These are phyloP conservation scores for Rana temporaria DNA, from an alignment of 2,113 vertebrate genomes.

Conservation along the genomic window DNA sequence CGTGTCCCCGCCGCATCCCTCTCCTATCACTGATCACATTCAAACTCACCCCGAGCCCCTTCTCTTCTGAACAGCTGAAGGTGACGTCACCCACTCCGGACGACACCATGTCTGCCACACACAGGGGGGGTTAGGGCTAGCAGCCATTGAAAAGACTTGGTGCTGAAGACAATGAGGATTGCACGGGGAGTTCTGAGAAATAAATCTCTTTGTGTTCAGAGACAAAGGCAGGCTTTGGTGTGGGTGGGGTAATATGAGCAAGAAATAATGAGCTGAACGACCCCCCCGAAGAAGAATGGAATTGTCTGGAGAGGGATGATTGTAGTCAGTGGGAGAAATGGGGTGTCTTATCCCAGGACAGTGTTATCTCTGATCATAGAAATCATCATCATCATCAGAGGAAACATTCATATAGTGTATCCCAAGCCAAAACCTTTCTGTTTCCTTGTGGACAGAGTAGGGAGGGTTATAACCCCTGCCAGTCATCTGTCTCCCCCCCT, in stretches of 20 bases:
- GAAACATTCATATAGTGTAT: too few relatives aligned
- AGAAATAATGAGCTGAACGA: neutral
- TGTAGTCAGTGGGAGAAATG: constrained; percentile 30
- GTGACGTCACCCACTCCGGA: constrained; percentile 37
- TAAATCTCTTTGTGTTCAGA: neutral
- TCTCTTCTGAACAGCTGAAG: constrained; percentile 46
- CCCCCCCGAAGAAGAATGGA: neutral
- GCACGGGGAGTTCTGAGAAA: neutral
- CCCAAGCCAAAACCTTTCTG: too few relatives aligned
- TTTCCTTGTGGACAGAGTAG: too few relatives aligned
- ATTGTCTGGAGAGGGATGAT: neutral
- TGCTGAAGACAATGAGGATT: too few relatives aligned
- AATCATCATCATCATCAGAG: too few relatives aligned
- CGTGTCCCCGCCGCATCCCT: neutral
- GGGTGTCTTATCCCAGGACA: constrained; percentile 8
- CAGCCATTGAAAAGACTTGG: neutral
- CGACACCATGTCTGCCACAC: neutral
- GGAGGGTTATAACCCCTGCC: too few relatives aligned
- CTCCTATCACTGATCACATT: constrained; percentile 2
- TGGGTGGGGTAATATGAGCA: neutral
- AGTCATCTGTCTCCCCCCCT: too few relatives aligned
- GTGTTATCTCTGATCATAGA: neutral
- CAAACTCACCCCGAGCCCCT: neutral
- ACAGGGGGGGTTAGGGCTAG: neutral
- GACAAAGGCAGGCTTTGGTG: neutral